A percentile compares a stretch with the other conserved stretches of the same genome.
Conservation (phyloP, 2,797 vertebrate genomes). For the Emys orbicularis region DNA sequence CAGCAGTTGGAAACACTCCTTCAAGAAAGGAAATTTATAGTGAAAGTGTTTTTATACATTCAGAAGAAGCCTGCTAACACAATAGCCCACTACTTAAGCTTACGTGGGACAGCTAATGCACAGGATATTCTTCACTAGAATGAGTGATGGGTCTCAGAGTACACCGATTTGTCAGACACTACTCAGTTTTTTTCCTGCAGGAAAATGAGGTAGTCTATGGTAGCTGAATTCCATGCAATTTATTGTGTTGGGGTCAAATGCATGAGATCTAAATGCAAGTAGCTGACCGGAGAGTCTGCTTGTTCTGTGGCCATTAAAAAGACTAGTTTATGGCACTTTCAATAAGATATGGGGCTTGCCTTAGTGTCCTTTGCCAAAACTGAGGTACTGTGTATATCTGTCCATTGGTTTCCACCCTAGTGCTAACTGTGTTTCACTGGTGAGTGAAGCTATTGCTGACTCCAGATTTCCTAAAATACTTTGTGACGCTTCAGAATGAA, state of each 20-base stretch:
- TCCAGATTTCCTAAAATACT: background rate
- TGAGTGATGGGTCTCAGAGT: background rate
- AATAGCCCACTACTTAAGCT: too few species aligned
- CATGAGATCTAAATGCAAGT: background rate
- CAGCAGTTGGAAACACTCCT: too few species aligned
- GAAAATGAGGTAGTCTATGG: background rate
- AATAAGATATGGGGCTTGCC: background rate
- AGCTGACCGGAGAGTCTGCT: background rate
- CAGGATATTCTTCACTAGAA: background rate
- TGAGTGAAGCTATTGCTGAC: background rate
- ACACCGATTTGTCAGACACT: background rate
- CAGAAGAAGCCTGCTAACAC: too few species aligned
- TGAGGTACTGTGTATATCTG: accelerated
- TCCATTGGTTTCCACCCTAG: background rate
- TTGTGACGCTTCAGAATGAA: background rate
- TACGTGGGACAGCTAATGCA: too few species aligned
- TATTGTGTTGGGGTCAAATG: background rate
- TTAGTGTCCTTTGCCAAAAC: background rate
- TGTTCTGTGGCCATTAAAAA: background rate
- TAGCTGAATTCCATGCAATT: background rate
- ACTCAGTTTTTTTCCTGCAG: background rate
- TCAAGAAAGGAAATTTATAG: too few species aligned
- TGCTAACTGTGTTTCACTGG: background rate
- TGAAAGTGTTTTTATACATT: too few species aligned
- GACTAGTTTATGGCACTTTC: background rate